A percentile compares a stretch with the other conserved stretches of the same genome.
Evolutionary conservation across 2,888 invertebrate species (phyloP).

Genomic region (Diadegma fenestrale): DNA sequence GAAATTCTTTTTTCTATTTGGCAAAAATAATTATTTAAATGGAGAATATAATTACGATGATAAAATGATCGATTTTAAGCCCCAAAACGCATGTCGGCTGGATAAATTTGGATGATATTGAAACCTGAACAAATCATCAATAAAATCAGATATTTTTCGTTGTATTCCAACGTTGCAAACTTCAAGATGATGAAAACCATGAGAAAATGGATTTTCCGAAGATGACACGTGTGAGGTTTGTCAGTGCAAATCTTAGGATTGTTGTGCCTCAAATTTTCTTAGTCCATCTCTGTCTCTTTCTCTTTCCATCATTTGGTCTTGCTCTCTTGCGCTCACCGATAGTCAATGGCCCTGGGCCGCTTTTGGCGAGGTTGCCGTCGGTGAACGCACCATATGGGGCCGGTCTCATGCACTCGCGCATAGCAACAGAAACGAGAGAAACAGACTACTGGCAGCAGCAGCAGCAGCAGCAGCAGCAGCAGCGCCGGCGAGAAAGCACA

Average conservation of each 20-base stretch:
- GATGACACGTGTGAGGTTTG: too few species aligned
- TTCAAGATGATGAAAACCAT: slow-evolving; percentile 18
- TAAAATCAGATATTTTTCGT: too few species aligned
- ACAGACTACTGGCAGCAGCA: slow-evolving; percentile 69
- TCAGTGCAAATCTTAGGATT: slow-evolving; percentile 26
- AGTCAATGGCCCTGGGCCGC: slow-evolving; percentile 74
- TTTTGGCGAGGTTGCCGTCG: slow-evolving; percentile 75
- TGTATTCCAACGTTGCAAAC: too few species aligned
- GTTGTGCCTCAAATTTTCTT: slow-evolving; percentile 32
- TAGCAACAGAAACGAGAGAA: slow-evolving; percentile 80
- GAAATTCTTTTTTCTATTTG: too few species aligned
- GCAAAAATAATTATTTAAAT: too few species aligned
- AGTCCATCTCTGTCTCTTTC: slow-evolving; percentile 85
- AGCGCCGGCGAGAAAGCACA: slow-evolving; percentile 55
- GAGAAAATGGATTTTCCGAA: slow-evolving; percentile 34
- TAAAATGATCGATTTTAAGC: too few species aligned
- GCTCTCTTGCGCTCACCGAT: slow-evolving; percentile 52
- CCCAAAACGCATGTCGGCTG: too few species aligned
- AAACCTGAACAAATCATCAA: too few species aligned
- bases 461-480: slow-evolving; percentile 60
- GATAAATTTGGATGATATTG: too few species aligned
- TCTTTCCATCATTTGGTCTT: slow-evolving; percentile 80
- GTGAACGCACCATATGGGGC: slow-evolving; percentile 78
- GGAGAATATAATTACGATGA: too few species aligned
- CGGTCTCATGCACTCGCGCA: slow-evolving; percentile 81